Percentiles rank a stretch among this genome's conserved stretches.
phyloP scores from a whole-genome alignment of 2,113 vertebrate genomes.

The Aleadryas rufinucha region DNA sequence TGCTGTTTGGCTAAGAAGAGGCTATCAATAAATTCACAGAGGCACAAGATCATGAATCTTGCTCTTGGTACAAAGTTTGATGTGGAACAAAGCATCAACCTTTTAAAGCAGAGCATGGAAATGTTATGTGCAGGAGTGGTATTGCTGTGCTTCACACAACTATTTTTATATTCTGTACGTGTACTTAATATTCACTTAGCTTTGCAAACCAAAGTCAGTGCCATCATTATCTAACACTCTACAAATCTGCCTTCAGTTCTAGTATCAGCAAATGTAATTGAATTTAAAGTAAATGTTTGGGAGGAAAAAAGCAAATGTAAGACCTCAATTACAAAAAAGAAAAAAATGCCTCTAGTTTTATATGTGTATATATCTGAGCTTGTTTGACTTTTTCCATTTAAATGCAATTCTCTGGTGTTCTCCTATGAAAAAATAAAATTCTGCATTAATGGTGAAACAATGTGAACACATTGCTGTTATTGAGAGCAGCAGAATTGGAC shows the following conservation, averaged over 20 bases:
- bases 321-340: background rate
- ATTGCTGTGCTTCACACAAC: background rate
- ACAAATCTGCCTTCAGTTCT: background rate
- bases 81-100: background rate
- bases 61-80: background rate
- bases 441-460: background rate
- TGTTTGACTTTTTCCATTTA: background rate
- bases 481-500: background rate
- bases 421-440: background rate
- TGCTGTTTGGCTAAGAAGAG: background rate
- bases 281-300: slow-evolving; percentile 37
- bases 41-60: background rate
- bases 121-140: background rate
- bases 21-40: background rate
- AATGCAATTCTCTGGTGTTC: background rate
- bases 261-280: background rate
- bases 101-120: background rate
- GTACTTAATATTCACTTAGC: background rate
- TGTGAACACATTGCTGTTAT: background rate
- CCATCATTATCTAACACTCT: background rate
- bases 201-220: background rate
- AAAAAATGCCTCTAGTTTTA: background rate
- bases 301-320: slow-evolving; percentile 5
- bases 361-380: background rate
- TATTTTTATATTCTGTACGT: background rate